These are phyloP conservation scores for Lypha dubia DNA, from an alignment of 2,888 invertebrate genomes.

Conservation along the genomic window DNA sequence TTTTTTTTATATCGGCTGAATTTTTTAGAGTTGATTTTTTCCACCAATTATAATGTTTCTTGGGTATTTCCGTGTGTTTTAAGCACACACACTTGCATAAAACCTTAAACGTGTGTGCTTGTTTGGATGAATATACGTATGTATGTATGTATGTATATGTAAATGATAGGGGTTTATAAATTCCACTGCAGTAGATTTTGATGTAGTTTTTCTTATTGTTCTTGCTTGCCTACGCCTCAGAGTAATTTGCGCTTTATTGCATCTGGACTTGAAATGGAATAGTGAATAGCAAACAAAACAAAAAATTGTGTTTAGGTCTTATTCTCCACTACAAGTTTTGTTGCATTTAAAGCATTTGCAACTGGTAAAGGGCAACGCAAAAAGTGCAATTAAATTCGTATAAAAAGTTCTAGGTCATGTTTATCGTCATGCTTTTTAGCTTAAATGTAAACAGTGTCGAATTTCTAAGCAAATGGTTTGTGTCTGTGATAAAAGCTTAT, in stretches of 20 bases:
- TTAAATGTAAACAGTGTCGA: too few species aligned
- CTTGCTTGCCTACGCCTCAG: constrained; percentile 52
- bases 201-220: constrained; percentile 20
- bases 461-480: too few species aligned
- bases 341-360: constrained; percentile 21
- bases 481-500: too few species aligned
- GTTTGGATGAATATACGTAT: background rate
- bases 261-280: constrained; percentile 59
- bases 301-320: constrained; percentile 1
- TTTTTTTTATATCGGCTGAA: too few species aligned
- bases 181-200: constrained; percentile 23
- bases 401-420: too few species aligned
- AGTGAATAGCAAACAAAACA: constrained; percentile 23
- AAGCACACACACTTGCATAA: background rate
- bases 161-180: constrained; percentile 47
- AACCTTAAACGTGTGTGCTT: too few species aligned
- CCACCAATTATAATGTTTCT: background rate
- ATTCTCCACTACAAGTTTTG: background rate
- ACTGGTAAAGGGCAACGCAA: background rate
- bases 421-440: too few species aligned
- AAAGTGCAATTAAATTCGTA: background rate
- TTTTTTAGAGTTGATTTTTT: background rate
- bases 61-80: background rate
- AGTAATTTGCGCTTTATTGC: constrained; percentile 73
- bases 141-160: background rate